phyloP scores from a whole-genome alignment of 2,113 vertebrate genomes.

The Tenebrosternarchus preto region DNA sequence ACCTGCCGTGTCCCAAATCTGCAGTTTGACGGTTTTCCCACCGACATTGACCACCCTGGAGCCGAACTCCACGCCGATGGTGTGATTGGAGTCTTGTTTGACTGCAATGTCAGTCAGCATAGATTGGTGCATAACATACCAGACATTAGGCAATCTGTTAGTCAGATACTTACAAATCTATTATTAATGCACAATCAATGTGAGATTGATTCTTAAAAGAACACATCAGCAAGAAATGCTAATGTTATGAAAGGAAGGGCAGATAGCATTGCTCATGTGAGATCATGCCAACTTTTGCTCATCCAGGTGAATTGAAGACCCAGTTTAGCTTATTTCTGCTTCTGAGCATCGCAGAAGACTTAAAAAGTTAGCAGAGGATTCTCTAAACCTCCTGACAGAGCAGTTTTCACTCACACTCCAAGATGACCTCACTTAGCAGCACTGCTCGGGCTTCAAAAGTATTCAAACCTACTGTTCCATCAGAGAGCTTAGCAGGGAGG shows the following conservation, averaged over 20 bases:
- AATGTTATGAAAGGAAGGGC: neutral
- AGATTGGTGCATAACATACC: neutral
- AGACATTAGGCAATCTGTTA: neutral
- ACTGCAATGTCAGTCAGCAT: slow-evolving; percentile 66
- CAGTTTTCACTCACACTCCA: neutral
- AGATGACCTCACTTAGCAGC: neutral
- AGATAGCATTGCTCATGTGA: neutral
- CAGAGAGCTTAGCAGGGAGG: slow-evolving; percentile 20
- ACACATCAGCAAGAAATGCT: neutral
- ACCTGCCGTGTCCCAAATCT: slow-evolving; percentile 94
- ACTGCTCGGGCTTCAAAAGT: slow-evolving; percentile 9
- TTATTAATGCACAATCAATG: neutral
- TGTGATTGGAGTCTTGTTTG: slow-evolving; percentile 95
- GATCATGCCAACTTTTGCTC: neutral
- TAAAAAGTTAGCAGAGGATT: slow-evolving; percentile 7
- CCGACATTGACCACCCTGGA: slow-evolving; percentile 90
- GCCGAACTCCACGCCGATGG: slow-evolving; percentile 92
- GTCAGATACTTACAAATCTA: neutral
- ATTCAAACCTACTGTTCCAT: slow-evolving; percentile 14
- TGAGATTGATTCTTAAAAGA: neutral
- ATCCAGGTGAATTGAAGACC: neutral
- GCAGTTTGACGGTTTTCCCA: slow-evolving; percentile 90
- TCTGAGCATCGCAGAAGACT: neutral
- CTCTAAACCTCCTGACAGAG: neutral
- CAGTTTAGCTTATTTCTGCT: neutral